Evolutionary conservation across 2,888 invertebrate species (phyloP).

Genomic region (Nineta flava): DNA sequence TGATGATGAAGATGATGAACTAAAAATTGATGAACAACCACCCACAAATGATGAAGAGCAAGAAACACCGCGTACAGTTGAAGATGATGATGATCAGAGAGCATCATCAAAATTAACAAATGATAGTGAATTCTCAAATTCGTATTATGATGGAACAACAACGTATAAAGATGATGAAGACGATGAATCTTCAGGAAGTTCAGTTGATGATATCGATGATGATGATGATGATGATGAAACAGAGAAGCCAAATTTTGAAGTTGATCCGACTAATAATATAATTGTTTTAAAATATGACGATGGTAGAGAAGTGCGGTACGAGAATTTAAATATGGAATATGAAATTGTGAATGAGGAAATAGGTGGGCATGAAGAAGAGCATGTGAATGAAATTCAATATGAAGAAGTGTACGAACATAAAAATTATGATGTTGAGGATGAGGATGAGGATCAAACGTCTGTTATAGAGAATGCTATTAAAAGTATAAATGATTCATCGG

Average conservation of each 20-base stretch:
- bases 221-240: neutral
- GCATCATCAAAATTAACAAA: neutral
- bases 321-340: neutral
- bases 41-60: conserved; percentile 14
- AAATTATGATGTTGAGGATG: neutral
- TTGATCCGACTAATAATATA: neutral
- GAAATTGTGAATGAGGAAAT: neutral
- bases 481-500: conserved; percentile 9
- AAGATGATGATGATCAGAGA: conserved; percentile 7
- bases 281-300: neutral
- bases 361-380: neutral
- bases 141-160: neutral
- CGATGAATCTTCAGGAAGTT: neutral
- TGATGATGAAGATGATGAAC: conserved; percentile 1
- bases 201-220: neutral
- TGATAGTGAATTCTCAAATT: conserved; percentile 1
- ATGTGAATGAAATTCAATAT: neutral
- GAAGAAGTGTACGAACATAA: neutral
- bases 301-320: neutral
- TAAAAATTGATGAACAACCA: neutral
- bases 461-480: conserved; percentile 5
- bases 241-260: neutral
- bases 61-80: conserved; percentile 12
- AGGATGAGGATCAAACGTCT: conserved; percentile 1
- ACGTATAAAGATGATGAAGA: neutral